Conservation (phyloP, 2,888 invertebrate genomes). For the Therioaphis trifolii region DNA sequence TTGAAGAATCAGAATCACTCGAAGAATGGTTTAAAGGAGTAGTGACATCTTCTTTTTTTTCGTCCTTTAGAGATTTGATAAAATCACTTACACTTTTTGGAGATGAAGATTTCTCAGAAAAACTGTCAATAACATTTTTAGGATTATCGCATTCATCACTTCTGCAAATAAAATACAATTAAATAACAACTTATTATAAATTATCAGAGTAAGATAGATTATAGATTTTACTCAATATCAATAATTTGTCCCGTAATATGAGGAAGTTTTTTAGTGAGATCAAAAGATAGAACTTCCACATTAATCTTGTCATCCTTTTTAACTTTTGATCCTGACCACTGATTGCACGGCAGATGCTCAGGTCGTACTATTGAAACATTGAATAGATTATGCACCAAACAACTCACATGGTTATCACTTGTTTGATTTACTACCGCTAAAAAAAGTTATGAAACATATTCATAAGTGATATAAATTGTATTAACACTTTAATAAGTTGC, state of each 20-base stretch:
- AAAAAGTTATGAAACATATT: neutral
- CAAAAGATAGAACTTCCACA: constrained; percentile 51
- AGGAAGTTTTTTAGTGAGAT: constrained; percentile 56
- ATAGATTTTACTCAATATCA: constrained; percentile 9
- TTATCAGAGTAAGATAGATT: neutral
- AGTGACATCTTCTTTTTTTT: neutral
- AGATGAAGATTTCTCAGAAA: neutral
- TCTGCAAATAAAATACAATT: constrained; percentile 32
- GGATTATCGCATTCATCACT: neutral
- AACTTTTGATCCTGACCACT: constrained; percentile 49
- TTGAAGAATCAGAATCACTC: neutral
- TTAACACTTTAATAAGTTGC: too few relatives aligned
- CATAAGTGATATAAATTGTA: neutral
- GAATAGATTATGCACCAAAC: constrained; percentile 53
- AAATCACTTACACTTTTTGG: neutral
- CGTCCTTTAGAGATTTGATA: neutral
- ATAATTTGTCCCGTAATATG: constrained; percentile 55
- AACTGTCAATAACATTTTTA: neutral
- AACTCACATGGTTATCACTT: constrained; percentile 55
- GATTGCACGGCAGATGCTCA: constrained; percentile 22
- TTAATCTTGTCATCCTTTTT: constrained; percentile 48
- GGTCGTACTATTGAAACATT: constrained; percentile 56
- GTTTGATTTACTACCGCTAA: constrained; percentile 56
- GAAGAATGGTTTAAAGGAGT: neutral
- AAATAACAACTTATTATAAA: neutral